Percentiles rank a stretch among this genome's conserved stretches.
Conservation (phyloP, 2,797 vertebrate species). For the Acrocephalus scirpaceus region DNA sequence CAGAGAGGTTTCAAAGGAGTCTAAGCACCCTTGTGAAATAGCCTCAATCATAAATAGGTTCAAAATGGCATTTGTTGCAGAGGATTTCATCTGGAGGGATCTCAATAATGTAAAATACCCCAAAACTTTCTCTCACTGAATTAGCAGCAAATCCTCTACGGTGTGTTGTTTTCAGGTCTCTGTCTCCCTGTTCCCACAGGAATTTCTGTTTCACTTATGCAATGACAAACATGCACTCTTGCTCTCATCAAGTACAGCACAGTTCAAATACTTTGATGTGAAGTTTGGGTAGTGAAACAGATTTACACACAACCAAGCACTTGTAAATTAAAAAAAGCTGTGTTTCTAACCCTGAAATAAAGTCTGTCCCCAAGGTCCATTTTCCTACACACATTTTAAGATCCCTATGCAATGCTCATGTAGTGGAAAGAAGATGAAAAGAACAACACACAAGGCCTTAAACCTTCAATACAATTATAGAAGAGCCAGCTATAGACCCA, state of each 20-base stretch:
- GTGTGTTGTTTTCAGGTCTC: neutral
- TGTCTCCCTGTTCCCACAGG: neutral
- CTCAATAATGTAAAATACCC: neutral
- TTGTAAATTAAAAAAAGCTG: conserved; percentile 11
- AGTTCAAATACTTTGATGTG: conserved; percentile 25
- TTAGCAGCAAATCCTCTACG: neutral
- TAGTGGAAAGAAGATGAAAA: conserved; percentile 2
- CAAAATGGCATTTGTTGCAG: neutral
- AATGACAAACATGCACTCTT: neutral
- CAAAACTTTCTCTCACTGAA: neutral
- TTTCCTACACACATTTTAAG: neutral
- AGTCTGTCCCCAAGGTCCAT: neutral
- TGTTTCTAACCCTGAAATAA: conserved; percentile 4
- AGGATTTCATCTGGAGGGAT: neutral
- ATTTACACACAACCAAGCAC: neutral
- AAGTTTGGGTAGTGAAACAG: conserved; percentile 15
- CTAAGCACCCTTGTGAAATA: neutral
- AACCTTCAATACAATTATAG: neutral
- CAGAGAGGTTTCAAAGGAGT: neutral
- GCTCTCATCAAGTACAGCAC: neutral
- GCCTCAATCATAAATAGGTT: neutral
- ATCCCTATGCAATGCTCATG: neutral
- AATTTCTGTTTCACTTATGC: neutral
- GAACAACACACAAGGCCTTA: neutral
- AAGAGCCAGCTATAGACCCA: neutral